Percentiles rank a stretch among this genome's conserved stretches.
Evolutionary conservation across 1,140 invertebrate genomes (phyloP).

Genomic region (Phymastichus coffea): DNA sequence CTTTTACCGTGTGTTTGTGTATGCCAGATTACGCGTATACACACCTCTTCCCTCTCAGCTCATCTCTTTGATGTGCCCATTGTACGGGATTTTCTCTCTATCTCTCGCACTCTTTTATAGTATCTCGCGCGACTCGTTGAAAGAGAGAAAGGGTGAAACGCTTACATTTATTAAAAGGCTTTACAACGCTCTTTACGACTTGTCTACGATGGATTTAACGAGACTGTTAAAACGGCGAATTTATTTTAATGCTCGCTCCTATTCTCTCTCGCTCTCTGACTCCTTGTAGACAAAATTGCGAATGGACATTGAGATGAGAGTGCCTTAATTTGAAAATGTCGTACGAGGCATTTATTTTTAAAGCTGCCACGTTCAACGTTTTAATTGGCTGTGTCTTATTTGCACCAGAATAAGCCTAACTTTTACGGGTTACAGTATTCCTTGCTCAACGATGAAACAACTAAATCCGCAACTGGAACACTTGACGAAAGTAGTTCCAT

Average conservation of each 20-base stretch:
- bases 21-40: background rate
- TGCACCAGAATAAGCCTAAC: no score
- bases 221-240: background rate
- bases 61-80: background rate
- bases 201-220: slow-evolving; percentile 16
- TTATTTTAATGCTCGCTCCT: slow-evolving; percentile 23
- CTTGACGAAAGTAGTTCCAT: no score
- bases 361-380: background rate
- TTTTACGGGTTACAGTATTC: no score
- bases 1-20: background rate
- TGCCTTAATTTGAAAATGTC: no score
- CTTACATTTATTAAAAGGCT: background rate
- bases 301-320: background rate
- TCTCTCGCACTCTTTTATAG: background rate
- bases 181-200: slow-evolving; percentile 13
- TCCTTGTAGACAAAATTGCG: background rate
- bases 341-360: background rate
- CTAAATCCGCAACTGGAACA: no score
- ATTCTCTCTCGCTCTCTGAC: no score
- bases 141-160: background rate
- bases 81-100: background rate
- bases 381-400: background rate
- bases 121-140: no score
- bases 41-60: background rate
- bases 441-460: no score